These are phyloP conservation scores for Exephanes ischioxanthus DNA, from an alignment of 2,888 invertebrate genomes.

Conservation along the genomic window DNA sequence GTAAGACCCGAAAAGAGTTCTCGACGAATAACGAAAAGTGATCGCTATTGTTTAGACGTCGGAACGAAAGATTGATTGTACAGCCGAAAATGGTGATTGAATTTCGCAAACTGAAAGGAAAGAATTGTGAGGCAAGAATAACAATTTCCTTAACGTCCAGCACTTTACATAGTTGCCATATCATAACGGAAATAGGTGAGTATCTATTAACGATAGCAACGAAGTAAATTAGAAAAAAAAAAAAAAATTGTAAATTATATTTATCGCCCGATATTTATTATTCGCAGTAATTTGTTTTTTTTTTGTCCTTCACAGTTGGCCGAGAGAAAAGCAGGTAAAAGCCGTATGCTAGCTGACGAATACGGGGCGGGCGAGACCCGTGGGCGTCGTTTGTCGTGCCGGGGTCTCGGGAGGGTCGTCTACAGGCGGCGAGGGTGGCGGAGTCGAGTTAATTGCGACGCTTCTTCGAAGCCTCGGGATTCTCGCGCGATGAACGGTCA, in stretches of 20 bases:
- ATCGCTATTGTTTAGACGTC: background rate
- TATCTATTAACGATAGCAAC: no score
- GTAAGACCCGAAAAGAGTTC: slow-evolving; percentile 10
- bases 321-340: background rate
- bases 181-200: no score
- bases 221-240: no score
- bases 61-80: background rate
- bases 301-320: background rate
- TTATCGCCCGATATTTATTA: slow-evolving; percentile 25
- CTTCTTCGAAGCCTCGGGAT: slow-evolving; percentile 48
- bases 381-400: slow-evolving; percentile 28
- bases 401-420: slow-evolving; percentile 43
- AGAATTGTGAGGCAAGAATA: background rate
- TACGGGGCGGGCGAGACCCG: background rate
- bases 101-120: background rate
- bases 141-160: background rate
- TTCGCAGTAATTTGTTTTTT: background rate
- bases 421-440: slow-evolving; percentile 16
- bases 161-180: no score
- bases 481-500: slow-evolving; percentile 33
- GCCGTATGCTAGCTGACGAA: background rate
- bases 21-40: slow-evolving; percentile 1
- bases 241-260: background rate
- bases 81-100: background rate
- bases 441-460: slow-evolving; percentile 52